phyloP scores from a whole-genome alignment of 2,888 invertebrate genomes.

The Stictocephala bisonia region DNA sequence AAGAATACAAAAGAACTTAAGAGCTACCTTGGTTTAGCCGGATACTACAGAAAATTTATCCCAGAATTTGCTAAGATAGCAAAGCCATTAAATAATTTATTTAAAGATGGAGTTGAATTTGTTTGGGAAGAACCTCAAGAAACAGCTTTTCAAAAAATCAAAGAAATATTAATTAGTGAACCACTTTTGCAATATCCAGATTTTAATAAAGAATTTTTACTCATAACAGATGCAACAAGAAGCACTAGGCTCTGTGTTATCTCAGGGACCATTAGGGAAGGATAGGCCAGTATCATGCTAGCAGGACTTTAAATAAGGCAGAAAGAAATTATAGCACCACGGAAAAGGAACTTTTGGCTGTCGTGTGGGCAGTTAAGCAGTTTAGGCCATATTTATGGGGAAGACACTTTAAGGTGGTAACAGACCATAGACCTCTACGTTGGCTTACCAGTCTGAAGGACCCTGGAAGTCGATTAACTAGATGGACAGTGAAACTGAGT shows the following conservation, averaged over 20 bases:
- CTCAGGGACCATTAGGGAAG: not conserved
- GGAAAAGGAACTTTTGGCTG: not conserved
- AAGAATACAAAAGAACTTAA: not conserved
- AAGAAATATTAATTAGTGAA: not conserved
- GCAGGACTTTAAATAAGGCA: not conserved
- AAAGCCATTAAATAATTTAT: not conserved
- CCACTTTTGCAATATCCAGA: not conserved
- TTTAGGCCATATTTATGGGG: not conserved
- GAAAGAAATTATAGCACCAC: not conserved
- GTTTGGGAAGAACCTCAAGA: not conserved
- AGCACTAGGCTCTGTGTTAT: not conserved
- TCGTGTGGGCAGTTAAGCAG: not conserved
- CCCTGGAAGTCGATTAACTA: too few relatives aligned
- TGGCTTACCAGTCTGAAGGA: not conserved
- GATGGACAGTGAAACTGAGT: too few relatives aligned
- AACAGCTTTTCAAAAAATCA: not conserved
- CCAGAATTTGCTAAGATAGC: not conserved
- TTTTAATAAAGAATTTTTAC: not conserved
- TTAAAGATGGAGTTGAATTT: not conserved
- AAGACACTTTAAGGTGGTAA: not conserved
- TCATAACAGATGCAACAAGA: too few relatives aligned
- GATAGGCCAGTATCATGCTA: not conserved
- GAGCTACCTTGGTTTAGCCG: not conserved
- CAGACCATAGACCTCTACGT: not conserved
- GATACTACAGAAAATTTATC: slow-evolving; percentile 16